Evolutionary conservation across 1,140 invertebrate genomes (phyloP).

Genomic region (Drosophila rhopaloa): DNA sequence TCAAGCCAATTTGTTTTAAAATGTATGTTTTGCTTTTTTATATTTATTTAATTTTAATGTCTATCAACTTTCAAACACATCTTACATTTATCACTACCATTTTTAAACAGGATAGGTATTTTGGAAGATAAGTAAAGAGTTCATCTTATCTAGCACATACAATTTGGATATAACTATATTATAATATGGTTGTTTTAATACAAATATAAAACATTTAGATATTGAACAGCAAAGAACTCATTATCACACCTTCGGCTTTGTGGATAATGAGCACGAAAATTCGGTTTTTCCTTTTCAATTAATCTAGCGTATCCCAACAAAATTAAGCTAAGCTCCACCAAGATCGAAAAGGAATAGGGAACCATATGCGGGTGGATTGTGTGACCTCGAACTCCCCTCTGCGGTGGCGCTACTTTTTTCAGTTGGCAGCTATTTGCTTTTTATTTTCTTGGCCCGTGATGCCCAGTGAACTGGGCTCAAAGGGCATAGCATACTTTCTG

Average conservation of each 20-base stretch:
- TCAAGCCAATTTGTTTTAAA: too few species aligned
- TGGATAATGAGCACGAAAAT: not conserved
- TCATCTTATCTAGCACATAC: too few species aligned
- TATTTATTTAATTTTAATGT: too few species aligned
- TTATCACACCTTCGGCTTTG: not conserved
- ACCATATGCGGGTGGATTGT: slow-evolving; percentile 14
- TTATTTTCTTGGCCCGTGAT: slow-evolving; percentile 28
- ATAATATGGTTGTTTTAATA: too few species aligned
- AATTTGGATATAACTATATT: too few species aligned
- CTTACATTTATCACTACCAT: too few species aligned
- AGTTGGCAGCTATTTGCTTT: slow-evolving; percentile 39
- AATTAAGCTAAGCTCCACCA: slow-evolving; percentile 27
- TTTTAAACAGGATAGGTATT: too few species aligned
- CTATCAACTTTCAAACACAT: too few species aligned
- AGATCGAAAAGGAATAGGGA: slow-evolving; percentile 20
- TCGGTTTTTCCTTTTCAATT: slow-evolving; percentile 5
- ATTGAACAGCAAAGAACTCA: too few species aligned
- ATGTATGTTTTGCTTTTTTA: too few species aligned
- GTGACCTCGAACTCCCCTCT: slow-evolving; percentile 43
- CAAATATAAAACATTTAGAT: too few species aligned
- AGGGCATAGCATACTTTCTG: slow-evolving; percentile 65
- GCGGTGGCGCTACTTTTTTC: slow-evolving; percentile 20
- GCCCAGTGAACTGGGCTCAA: slow-evolving; percentile 47
- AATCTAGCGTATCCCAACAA: slow-evolving; percentile 9
- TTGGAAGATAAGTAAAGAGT: too few species aligned